Evolutionary conservation across 2,113 vertebrate species (phyloP), one percentile per base, ranked within the genome.

Genomic region (Nesospiza acunhae): DNA sequence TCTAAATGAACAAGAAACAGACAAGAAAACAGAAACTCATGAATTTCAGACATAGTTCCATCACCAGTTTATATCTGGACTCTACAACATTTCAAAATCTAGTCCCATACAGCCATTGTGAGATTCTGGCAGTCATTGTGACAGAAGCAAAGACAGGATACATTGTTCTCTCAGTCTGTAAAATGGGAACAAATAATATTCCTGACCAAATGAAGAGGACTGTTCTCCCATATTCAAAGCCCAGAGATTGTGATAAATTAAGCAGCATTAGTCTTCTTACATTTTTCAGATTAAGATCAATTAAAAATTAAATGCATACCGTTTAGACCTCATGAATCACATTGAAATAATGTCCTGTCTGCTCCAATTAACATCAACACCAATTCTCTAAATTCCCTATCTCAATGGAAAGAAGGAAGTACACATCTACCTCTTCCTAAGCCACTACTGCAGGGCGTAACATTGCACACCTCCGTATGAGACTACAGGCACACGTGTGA

Each of bases 281-380:
- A 30, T 60, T 90, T 93, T 94, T 60, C 76, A 88, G 31, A 84
- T 94, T 77, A 63, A 46, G 63, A 83, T 69, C 0, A 86, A 53
- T 93, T 67, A 64, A 89, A 91, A 91, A 95, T 75, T 74, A 84
- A 88, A 96, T 35, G 64, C 20, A 41, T 59, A 80, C 11, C 14
- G 14, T 63, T 92, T 63, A 94, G 64, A 87, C 39, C 53, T 89
- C 89, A 72, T 59, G 24, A 84, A 92, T 93, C 86, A 87, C 44
- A 67, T 0, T 31, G 76, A 77, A 53, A 69, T 81, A 81, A 91
- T 42, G 31, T 56, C 69, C 89, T 91, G 89, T 28, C 93, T 79
- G 26, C 44, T 87, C 39, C 52, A 87, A 78, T 89, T 75, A 94
- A 52, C 24, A 70, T 55, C 80, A 67, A 16, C 55, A 60, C 35